phyloP scores from a whole-genome alignment of 2,888 invertebrate genomes.

The Ecliptopera silaceata region DNA sequence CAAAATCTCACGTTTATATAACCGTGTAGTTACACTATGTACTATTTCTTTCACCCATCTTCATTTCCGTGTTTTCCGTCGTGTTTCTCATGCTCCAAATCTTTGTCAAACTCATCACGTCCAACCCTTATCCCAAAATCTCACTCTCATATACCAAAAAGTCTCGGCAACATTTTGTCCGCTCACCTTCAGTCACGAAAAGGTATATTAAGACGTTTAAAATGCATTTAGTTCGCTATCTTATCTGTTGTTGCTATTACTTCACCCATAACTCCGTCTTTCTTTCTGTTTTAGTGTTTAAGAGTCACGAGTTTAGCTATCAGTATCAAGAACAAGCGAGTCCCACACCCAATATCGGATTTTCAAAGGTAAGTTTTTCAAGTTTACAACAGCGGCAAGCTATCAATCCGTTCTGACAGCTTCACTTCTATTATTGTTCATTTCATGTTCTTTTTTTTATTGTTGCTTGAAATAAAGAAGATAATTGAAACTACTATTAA shows the following conservation, averaged over 20 bases:
- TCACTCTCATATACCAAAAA: conserved; percentile 58
- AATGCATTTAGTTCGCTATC: conserved; percentile 80
- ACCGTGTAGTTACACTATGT: conserved; percentile 9
- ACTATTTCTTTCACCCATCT: conserved; percentile 35
- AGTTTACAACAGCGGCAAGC: conserved; percentile 52
- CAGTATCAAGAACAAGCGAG: conserved; percentile 86
- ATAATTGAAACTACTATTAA: too few species aligned
- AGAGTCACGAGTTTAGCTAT: conserved; percentile 88
- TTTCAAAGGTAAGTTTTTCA: conserved; percentile 90
- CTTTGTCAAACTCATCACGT: conserved; percentile 73
- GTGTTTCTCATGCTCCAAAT: conserved; percentile 73
- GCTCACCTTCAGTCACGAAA: conserved; percentile 79
- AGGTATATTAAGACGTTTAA: conserved; percentile 81
- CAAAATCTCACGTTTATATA: conserved; percentile 9
- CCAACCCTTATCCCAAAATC: conserved; percentile 64
- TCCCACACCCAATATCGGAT: conserved; percentile 94
- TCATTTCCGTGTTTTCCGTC: conserved; percentile 55
- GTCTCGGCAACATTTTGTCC: conserved; percentile 75
- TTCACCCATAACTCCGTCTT: conserved; percentile 79
- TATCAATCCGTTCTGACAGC: not conserved
- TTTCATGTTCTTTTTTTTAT: too few species aligned
- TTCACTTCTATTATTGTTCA: not conserved
- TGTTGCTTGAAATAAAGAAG: too few species aligned
- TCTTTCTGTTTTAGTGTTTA: conserved; percentile 92
- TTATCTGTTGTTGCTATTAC: conserved; percentile 76